Evolutionary conservation across 2,113 vertebrate genomes (phyloP), one percentile per base, ranked within the genome.

Genomic region (Psilopsiagon aurifrons): DNA sequence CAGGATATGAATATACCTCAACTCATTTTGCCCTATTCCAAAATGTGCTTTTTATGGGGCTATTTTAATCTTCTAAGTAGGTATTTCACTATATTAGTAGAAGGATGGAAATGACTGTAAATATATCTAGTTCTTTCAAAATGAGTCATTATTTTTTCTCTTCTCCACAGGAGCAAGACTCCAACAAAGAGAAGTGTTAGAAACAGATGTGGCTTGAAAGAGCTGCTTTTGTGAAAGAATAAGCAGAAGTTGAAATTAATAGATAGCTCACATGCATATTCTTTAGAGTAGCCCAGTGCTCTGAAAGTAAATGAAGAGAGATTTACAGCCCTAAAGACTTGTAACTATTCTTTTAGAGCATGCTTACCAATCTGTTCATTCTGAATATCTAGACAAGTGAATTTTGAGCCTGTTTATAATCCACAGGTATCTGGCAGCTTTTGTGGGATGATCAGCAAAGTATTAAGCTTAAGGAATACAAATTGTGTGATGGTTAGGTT

Each of bases 11-110:
- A 28, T 74, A 22, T 33, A 20, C 2, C 3, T 25, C 11, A 76
- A 69, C 5, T 73, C 9, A 29, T 73, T 69, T 33, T 57, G 6
- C 31, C 15, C 7, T 23, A 15, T 88, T 83, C 8, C 4, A 73
- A 67, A 85, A n/a, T 33, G 3, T 19, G 13, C 35, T 24, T 37
- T 71, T 55, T 12, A 1, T 0, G 2, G 17, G 6, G 0, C 23
- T 68, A 18, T 80, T 83, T 94, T 55, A 64, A 35, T 86, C 31
- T n/a, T 64, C 3, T 35, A 73, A 64, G 25, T 37, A 60, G 9
- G 6, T 66, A 60, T 47, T 69, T 80, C 47, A 16, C 14, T 77
- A 2, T 64, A n/a, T 43, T 60, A 49, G 5, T 54, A 71, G 44
- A 76, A 74, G 41, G 17, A 11, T 92, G 33, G 23, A 59, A 69